A percentile compares a stretch with the other conserved stretches of the same genome.
Conservation (phyloP, 1,140 invertebrate genomes). For the Orchestia grillus region DNA sequence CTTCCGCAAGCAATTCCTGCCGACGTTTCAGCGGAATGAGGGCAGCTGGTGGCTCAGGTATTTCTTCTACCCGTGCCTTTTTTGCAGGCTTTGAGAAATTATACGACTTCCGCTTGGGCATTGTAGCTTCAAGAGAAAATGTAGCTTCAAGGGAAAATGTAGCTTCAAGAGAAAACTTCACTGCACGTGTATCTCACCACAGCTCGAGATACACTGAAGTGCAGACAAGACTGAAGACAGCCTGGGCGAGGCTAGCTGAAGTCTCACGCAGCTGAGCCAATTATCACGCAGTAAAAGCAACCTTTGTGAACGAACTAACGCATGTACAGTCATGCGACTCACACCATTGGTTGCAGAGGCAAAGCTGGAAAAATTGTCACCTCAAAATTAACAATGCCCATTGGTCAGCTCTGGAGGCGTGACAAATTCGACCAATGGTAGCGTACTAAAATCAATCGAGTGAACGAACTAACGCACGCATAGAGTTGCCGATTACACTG, state of each 20-base stretch:
- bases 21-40: background rate
- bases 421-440: background rate
- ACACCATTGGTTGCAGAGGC: background rate
- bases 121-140: constrained; percentile 8
- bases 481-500: background rate
- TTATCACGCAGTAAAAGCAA: background rate
- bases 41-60: background rate
- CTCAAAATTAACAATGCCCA: background rate
- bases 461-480: background rate
- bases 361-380: background rate
- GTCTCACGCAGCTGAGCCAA: background rate
- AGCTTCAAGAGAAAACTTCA: background rate
- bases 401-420: background rate
- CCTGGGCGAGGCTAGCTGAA: background rate
- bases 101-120: background rate
- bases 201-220: background rate
- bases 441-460: background rate
- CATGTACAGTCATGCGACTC: no score
- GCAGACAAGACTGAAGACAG: background rate
- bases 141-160: background rate
- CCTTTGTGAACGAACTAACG: background rate
- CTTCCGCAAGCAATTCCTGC: background rate
- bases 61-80: background rate
- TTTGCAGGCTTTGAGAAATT: background rate
- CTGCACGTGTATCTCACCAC: background rate